Conservation (phyloP, 2,797 vertebrate genomes). For the Hephaestus fuliginosus region DNA sequence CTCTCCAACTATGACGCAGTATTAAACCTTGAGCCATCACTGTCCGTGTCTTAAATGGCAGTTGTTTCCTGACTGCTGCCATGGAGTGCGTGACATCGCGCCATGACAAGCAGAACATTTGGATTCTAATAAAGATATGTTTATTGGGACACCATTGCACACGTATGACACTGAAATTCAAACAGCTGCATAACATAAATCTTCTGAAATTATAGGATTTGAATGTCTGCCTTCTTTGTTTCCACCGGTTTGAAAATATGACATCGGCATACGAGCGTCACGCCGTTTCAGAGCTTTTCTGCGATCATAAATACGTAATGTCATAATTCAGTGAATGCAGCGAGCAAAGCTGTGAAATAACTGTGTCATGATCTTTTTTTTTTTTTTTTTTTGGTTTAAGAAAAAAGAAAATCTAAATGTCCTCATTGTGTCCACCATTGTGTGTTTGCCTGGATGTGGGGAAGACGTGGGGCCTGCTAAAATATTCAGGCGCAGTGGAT, state of each 20-base stretch:
- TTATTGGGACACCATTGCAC: constrained; percentile 69
- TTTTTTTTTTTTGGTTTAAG: neutral
- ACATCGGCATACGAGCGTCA: constrained; percentile 23
- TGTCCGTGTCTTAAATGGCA: constrained; percentile 37
- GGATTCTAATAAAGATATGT: constrained; percentile 73
- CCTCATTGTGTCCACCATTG: constrained; percentile 36
- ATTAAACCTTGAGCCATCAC: constrained; percentile 35
- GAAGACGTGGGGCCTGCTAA: constrained; percentile 84
- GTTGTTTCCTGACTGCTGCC: constrained; percentile 53
- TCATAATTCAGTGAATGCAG: neutral
- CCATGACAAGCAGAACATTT: constrained; percentile 73
- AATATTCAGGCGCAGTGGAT: constrained; percentile 86
- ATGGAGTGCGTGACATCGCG: constrained; percentile 52
- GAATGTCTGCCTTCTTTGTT: constrained; percentile 60
- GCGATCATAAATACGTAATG: constrained; percentile 5
- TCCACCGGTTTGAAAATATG: constrained; percentile 21
- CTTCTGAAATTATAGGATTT: constrained; percentile 60
- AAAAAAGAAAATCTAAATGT: constrained; percentile 9
- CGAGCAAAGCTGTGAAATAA: constrained; percentile 11
- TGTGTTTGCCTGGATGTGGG: constrained; percentile 50
- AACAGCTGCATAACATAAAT: constrained; percentile 81
- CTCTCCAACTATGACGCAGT: constrained; percentile 1
- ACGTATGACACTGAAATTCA: constrained; percentile 62
- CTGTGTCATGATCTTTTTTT: constrained; percentile 2
- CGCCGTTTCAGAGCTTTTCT: constrained; percentile 25